phyloP scores from a whole-genome alignment of 2,797 vertebrate genomes.

The Myripristis murdjan region DNA sequence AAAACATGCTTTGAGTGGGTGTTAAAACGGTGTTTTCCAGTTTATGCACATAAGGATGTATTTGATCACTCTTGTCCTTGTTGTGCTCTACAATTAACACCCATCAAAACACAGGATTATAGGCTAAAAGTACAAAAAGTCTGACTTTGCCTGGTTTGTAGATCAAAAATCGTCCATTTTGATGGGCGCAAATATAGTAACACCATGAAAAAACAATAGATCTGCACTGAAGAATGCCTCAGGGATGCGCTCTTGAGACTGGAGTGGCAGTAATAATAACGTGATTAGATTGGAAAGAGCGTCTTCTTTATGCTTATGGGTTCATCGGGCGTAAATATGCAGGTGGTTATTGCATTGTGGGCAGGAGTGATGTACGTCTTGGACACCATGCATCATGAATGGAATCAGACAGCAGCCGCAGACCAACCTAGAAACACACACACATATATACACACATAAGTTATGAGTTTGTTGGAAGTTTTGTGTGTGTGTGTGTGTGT shows the following conservation, averaged over 20 bases:
- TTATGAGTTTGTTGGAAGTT: too few relatives aligned
- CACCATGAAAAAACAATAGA: not conserved
- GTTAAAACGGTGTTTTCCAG: not conserved
- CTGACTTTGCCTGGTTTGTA: not conserved
- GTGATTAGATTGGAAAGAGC: not conserved
- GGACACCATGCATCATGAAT: slow-evolving; percentile 10
- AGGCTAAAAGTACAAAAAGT: not conserved
- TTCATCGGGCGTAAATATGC: slow-evolving; percentile 52
- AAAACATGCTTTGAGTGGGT: too few relatives aligned
- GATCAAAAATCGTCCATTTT: not conserved
- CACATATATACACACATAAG: slow-evolving; percentile 35
- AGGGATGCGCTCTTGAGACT: not conserved
- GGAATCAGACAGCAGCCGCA: slow-evolving; percentile 79
- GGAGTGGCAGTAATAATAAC: not conserved
- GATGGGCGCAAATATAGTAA: not conserved
- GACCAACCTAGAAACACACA: slow-evolving; percentile 59
- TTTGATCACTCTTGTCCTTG: too few relatives aligned
- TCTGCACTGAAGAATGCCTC: too few relatives aligned
- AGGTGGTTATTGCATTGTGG: slow-evolving; percentile 58
- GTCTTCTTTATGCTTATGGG: not conserved
- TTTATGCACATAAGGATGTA: not conserved
- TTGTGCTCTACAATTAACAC: too few relatives aligned
- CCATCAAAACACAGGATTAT: too few relatives aligned
- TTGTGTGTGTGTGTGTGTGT: not conserved
- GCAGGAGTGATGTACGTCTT: slow-evolving; percentile 72